These are phyloP conservation scores for Mythimna pallens DNA, from an alignment of 2,888 invertebrate species.

Conservation along the genomic window DNA sequence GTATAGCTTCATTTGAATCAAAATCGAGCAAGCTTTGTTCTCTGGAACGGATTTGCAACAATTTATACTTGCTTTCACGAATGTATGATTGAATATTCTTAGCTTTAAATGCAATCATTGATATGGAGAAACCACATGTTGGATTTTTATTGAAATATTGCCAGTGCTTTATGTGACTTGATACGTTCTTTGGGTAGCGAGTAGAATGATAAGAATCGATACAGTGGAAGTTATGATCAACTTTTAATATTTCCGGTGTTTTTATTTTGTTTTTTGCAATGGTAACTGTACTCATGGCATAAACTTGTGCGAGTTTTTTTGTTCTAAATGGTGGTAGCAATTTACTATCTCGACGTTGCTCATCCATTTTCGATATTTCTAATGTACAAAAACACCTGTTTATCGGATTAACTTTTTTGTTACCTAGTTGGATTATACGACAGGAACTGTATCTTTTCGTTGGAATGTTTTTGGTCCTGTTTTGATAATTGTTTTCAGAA, in stretches of 20 bases:
- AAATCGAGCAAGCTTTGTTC: constrained; percentile 15
- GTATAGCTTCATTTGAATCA: constrained; percentile 26
- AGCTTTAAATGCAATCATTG: constrained; percentile 36
- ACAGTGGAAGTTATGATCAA: constrained; percentile 1
- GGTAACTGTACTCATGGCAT: constrained; percentile 33
- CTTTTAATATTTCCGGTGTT: constrained; percentile 26
- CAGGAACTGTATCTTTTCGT: background rate
- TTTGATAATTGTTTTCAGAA: constrained; percentile 3
- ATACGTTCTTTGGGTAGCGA: constrained; percentile 4
- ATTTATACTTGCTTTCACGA: constrained; percentile 24
- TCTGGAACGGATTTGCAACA: constrained; percentile 22
- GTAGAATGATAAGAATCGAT: constrained; percentile 11
- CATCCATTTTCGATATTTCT: constrained; percentile 28
- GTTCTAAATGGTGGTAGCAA: constrained; percentile 12
- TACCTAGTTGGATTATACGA: background rate
- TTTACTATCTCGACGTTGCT: constrained; percentile 13
- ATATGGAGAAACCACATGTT: constrained; percentile 34
- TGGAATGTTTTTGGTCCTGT: constrained; percentile 9
- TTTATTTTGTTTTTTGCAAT: constrained; percentile 13
- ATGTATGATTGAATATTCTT: constrained; percentile 22
- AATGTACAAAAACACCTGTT: constrained; percentile 25
- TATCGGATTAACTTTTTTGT: background rate
- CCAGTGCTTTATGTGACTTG: constrained; percentile 27
- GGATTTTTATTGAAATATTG: constrained; percentile 22
- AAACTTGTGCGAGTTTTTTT: constrained; percentile 24